Conservation (phyloP, 2,797 vertebrate genomes). For the Sternotherus odoratus region DNA sequence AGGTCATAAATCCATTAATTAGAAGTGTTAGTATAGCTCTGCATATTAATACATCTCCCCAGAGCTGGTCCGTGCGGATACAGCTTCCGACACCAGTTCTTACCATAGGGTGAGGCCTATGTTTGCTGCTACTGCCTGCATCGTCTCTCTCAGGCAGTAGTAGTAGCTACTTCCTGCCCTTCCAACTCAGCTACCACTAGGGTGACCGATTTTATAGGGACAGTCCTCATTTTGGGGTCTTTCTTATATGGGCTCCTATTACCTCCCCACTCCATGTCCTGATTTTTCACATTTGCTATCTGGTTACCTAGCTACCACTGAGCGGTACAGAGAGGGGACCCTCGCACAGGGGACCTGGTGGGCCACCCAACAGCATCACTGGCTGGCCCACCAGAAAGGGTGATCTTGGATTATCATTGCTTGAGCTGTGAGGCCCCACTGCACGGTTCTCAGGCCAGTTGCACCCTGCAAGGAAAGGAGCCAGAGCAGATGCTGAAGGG, state of each 20-base stretch:
- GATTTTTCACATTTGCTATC: no score
- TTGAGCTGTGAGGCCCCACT: no score
- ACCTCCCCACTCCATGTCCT: no score
- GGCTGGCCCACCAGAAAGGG: no score
- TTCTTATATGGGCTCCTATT: no score
- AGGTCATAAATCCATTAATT: not conserved
- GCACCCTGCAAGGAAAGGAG: not conserved
- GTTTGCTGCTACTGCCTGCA: not conserved
- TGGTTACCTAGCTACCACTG: no score
- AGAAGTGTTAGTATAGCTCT: not conserved
- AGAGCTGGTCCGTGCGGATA: not conserved
- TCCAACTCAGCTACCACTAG: not conserved
- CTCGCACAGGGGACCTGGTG: no score
- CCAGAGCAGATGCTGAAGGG: not conserved
- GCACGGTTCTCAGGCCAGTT: not conserved
- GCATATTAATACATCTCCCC: not conserved
- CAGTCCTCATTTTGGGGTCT: no score
- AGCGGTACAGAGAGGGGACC: not conserved
- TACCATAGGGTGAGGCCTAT: not conserved
- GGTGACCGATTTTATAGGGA: no score
- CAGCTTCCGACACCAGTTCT: no score
- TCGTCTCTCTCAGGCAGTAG: not conserved
- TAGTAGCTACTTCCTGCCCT: not conserved
- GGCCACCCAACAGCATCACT: not conserved
- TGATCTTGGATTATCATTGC: not conserved